A percentile compares a stretch with the other conserved stretches of the same genome.
Conservation (phyloP, 1,140 invertebrate genomes). For the Oreohelix idahoensis region DNA sequence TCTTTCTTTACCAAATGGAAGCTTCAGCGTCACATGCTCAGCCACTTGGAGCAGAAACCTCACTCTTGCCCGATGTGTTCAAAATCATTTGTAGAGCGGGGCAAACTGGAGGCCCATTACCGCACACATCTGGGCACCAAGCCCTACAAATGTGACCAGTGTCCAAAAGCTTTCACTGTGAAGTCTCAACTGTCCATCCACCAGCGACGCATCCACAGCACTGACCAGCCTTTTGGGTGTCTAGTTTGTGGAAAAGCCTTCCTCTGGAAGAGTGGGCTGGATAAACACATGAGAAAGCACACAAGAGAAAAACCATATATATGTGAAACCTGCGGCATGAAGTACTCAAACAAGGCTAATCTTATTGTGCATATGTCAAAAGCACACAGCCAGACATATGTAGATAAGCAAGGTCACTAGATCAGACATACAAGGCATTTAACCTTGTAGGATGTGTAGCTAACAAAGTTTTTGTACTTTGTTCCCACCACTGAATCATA, state of each 20-base stretch:
- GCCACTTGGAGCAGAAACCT: conserved; percentile 41
- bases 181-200: conserved; percentile 39
- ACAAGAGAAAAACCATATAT: conserved; percentile 50
- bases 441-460: neutral
- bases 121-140: conserved; percentile 42
- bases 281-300: conserved; percentile 53
- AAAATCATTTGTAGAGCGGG: conserved; percentile 31
- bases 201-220: conserved; percentile 38
- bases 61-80: conserved; percentile 37
- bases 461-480: neutral
- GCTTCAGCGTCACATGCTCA: conserved; percentile 37
- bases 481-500: neutral
- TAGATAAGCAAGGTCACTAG: conserved; percentile 15
- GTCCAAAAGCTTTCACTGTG: conserved; percentile 39
- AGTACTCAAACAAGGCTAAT: conserved; percentile 38
- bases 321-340: conserved; percentile 37
- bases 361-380: conserved; percentile 35
- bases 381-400: conserved; percentile 31
- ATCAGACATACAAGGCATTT: neutral
- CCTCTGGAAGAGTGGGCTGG: conserved; percentile 37
- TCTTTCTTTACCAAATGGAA: conserved; percentile 38
- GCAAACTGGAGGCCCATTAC: conserved; percentile 39
- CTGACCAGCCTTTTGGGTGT: conserved; percentile 38
- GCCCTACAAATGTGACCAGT: conserved; percentile 36
- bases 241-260: conserved; percentile 41